phyloP scores from a whole-genome alignment of 1,140 invertebrate species.

The Drosophila lacteicornis region DNA sequence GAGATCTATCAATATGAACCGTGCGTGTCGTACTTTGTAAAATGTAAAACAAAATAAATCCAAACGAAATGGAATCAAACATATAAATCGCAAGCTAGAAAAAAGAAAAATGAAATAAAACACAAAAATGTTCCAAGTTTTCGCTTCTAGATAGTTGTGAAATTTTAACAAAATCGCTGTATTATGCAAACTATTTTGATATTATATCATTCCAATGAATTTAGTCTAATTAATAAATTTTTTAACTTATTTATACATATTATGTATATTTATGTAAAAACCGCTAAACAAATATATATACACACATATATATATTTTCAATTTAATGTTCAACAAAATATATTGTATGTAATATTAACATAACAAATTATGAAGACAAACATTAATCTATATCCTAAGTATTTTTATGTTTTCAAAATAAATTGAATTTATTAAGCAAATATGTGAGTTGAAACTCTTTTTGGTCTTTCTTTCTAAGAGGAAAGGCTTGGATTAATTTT shows the following conservation, averaged over 20 bases:
- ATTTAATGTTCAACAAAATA: conserved; percentile 73
- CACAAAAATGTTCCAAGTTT: conserved; percentile 62
- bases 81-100: conserved; percentile 21
- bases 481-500: not conserved
- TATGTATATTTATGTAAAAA: conserved; percentile 78
- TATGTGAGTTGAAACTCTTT: not conserved
- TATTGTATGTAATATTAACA: conserved; percentile 46
- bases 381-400: conserved; percentile 70
- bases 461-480: not conserved
- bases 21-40: conserved; percentile 70
- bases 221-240: conserved; percentile 83
- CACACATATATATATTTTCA: conserved; percentile 73
- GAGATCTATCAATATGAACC: conserved; percentile 45
- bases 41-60: conserved; percentile 53
- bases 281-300: conserved; percentile 58
- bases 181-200: conserved; percentile 82
- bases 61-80: conserved; percentile 15
- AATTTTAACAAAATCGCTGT: conserved; percentile 76
- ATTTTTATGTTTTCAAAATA: conserved; percentile 82
- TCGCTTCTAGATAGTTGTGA: conserved; percentile 82
- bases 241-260: conserved; percentile 83
- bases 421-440: conserved; percentile 81
- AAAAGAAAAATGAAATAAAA: not conserved
- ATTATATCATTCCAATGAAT: conserved; percentile 84
- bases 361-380: conserved; percentile 37